Base-by-base conservation (phyloP, 2,888 invertebrate species). In the Philereme vetulata region DNA sequence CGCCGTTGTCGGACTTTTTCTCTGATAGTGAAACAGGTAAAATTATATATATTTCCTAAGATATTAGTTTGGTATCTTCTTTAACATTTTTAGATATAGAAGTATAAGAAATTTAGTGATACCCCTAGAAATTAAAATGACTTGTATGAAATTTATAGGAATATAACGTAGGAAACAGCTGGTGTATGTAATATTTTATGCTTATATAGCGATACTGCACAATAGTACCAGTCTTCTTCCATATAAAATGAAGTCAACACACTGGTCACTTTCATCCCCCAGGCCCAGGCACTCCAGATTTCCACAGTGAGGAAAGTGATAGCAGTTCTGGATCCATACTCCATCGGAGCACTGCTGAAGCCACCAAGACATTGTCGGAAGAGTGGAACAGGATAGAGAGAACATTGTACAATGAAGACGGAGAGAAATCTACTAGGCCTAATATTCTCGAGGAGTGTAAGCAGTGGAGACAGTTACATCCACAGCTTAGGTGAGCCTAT, bases 301-400 rank as follows among this genome's bases (percentile, higher is more conserved):
- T 90, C 46, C 81, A 71, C n/a, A 92, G 92, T 70, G 92, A 91
- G 65, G 92, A 92, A 62, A 93, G 93, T 72, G 92, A 92, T 65
- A 93, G 93, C 53, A 93, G 85, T 85, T 89, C 90, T 68, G 94
- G 93, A 65, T 93, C 87, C 74, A 93, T 85, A 70, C 85, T 89
- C 68, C 90, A 82, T 1, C 78, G 85, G 47, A 92, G 80, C 71
- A 94, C 94, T 58, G 88, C 86, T 5, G 93, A 93, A 67, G 92
- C 92, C 0, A 88, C 93, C 0, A 92, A 85, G 71, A 82, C 75
- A 32, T 84, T 94, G 21, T 84, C 87, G n/a, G 79, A 85, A 1
- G 94, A 94, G 82, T 93, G 93, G 86, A 91, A 93, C 50, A 81
- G 89, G 57, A 93, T 94, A 68, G 93, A 94, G 71, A 88, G 93